Conservation (phyloP, 2,888 invertebrate genomes). For the Aporophyla nigra region DNA sequence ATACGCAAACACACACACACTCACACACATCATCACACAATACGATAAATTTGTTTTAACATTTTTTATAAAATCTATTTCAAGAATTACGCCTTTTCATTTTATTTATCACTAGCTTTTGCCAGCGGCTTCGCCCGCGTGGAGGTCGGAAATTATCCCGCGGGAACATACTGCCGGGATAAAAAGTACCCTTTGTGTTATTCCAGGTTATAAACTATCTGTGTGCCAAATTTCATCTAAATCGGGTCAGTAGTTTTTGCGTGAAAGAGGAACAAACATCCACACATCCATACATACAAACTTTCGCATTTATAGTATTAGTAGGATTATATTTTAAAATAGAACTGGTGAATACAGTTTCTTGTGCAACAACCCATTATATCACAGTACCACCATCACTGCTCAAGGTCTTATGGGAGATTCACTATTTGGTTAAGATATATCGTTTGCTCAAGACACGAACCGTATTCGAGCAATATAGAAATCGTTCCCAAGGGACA, state of each 20-base stretch:
- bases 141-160: too few species aligned
- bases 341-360: neutral
- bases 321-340: neutral
- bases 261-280: too few species aligned
- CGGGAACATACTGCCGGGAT: too few species aligned
- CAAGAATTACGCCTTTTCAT: neutral
- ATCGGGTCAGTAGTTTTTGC: too few species aligned
- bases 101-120: neutral
- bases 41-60: too few species aligned
- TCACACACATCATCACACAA: neutral
- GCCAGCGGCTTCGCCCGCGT: too few species aligned
- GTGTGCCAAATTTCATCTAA: too few species aligned
- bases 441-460: conserved; percentile 34
- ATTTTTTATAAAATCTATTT: neutral
- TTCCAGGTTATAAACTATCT: too few species aligned
- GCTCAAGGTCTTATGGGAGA: conserved; percentile 30
- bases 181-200: too few species aligned
- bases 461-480: conserved; percentile 25
- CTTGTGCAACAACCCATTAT: conserved; percentile 1
- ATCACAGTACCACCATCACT: conserved; percentile 16
- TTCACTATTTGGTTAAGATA: conserved; percentile 35
- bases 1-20: neutral
- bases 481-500: conserved; percentile 40
- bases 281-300: too few species aligned
- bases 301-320: too few species aligned